These are phyloP conservation scores for Halictus quadricinctus DNA, from an alignment of 2,888 invertebrate genomes.

Conservation along the genomic window DNA sequence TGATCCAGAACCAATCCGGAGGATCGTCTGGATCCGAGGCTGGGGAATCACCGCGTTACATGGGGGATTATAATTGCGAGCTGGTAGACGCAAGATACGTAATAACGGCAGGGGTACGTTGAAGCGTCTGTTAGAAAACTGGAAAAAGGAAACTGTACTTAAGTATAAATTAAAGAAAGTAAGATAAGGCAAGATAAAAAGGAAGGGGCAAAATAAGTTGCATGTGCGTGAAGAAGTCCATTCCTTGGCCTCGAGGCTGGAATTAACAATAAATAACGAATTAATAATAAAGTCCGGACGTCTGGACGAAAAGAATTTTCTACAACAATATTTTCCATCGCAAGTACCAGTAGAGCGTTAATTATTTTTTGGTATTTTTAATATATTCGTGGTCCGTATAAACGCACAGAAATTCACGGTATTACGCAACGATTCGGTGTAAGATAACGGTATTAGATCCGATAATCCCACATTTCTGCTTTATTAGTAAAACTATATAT, in stretches of 20 bases:
- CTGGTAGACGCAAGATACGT: not conserved
- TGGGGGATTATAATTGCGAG: constrained; percentile 33
- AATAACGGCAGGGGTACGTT: too few species aligned
- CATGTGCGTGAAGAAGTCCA: too few species aligned
- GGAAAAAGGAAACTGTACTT: too few species aligned
- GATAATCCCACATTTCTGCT: constrained; percentile 22
- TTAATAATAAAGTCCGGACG: not conserved
- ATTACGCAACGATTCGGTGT: too few species aligned
- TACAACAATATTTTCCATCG: too few species aligned
- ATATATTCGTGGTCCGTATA: too few species aligned
- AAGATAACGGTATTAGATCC: not conserved
- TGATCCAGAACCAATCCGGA: constrained; percentile 44
- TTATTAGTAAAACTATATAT: constrained; percentile 53
- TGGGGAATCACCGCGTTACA: constrained; percentile 38
- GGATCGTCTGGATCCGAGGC: not conserved
- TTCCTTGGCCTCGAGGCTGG: too few species aligned
- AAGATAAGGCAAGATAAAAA: not conserved
- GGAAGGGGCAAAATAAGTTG: too few species aligned
- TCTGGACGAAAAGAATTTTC: too few species aligned
- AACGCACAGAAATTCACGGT: too few species aligned
- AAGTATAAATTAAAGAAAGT: not conserved
- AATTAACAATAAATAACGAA: not conserved
- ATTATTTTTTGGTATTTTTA: too few species aligned
- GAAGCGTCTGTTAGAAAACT: too few species aligned
- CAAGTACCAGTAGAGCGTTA: not conserved